Percentiles rank a stretch among this genome's conserved stretches.
Conservation (phyloP, 2,797 vertebrate species). For the Melanotaenia pygmaea region DNA sequence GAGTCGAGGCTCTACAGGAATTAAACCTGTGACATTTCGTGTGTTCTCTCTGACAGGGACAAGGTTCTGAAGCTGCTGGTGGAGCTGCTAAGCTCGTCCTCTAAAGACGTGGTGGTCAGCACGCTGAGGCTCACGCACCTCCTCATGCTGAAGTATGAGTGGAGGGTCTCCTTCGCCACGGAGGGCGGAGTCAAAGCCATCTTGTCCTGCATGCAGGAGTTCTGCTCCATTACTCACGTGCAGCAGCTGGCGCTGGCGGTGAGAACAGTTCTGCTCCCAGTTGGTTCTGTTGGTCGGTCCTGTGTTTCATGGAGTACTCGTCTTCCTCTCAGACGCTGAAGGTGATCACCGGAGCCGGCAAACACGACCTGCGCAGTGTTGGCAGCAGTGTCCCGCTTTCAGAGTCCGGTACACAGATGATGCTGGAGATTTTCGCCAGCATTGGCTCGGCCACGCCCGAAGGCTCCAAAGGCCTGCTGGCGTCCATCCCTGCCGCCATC, state of each 20-base stretch:
- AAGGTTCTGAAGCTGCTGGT: slow-evolving; percentile 88
- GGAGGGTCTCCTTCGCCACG: slow-evolving; percentile 90
- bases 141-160: slow-evolving; percentile 87
- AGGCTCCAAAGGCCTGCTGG: slow-evolving; percentile 85
- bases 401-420: slow-evolving; percentile 86
- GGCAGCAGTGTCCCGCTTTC: slow-evolving; percentile 76
- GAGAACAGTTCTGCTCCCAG: slow-evolving; percentile 53
- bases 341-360: slow-evolving; percentile 88
- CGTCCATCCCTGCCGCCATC: slow-evolving; percentile 86
- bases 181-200: slow-evolving; percentile 92
- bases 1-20: background rate
- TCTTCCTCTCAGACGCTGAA: slow-evolving; percentile 85
- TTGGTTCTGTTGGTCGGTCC: background rate
- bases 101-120: slow-evolving; percentile 82
- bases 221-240: slow-evolving; percentile 78
- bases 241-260: slow-evolving; percentile 92
- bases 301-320: background rate
- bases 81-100: slow-evolving; percentile 86
- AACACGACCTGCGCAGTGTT: slow-evolving; percentile 79
- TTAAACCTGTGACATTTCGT: background rate
- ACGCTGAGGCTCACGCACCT: slow-evolving; percentile 85
- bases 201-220: slow-evolving; percentile 90
- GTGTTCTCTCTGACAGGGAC: slow-evolving; percentile 79
- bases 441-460: slow-evolving; percentile 88
- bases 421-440: slow-evolving; percentile 92